A percentile compares a stretch with the other conserved stretches of the same genome.
phyloP scores from a whole-genome alignment of 2,113 vertebrate species.

The Melanerpes aurifrons region DNA sequence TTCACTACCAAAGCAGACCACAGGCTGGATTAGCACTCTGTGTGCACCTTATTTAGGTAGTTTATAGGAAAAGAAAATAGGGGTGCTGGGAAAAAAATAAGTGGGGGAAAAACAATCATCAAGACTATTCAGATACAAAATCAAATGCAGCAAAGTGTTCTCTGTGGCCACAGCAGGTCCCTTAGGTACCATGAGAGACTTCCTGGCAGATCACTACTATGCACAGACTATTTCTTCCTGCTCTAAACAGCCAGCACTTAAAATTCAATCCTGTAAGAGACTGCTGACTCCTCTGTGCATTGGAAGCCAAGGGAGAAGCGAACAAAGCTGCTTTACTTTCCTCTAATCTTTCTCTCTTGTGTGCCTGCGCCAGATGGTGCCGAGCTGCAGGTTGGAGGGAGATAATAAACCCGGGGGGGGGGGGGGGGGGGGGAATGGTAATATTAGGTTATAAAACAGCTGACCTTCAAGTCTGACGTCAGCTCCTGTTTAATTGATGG shows the following conservation, averaged over 20 bases:
- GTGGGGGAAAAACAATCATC: not conserved
- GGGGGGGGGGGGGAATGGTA: not conserved
- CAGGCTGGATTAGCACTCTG: not conserved
- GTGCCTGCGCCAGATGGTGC: constrained; percentile 47
- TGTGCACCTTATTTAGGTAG: not conserved
- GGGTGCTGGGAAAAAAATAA: not conserved
- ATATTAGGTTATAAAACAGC: constrained; percentile 50
- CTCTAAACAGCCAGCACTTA: not conserved
- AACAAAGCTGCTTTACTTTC: constrained; percentile 44
- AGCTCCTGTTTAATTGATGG: constrained; percentile 26
- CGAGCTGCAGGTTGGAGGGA: constrained; percentile 36
- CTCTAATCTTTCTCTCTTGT: constrained; percentile 45
- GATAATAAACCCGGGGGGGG: constrained; percentile 39
- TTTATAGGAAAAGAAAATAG: not conserved
- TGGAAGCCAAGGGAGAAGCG: not conserved
- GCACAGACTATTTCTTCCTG: not conserved
- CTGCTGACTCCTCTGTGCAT: not conserved
- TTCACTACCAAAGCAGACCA: not conserved
- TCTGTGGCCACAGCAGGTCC: not conserved
- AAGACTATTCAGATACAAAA: not conserved
- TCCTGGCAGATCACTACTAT: not conserved
- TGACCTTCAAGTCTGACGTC: constrained; percentile 55
- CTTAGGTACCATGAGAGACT: not conserved
- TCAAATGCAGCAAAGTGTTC: not conserved
- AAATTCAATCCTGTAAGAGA: not conserved